Evolutionary conservation across 2,888 invertebrate species (phyloP), one percentile per base, ranked within the genome.

Genomic region (Drosophila birchii): DNA sequence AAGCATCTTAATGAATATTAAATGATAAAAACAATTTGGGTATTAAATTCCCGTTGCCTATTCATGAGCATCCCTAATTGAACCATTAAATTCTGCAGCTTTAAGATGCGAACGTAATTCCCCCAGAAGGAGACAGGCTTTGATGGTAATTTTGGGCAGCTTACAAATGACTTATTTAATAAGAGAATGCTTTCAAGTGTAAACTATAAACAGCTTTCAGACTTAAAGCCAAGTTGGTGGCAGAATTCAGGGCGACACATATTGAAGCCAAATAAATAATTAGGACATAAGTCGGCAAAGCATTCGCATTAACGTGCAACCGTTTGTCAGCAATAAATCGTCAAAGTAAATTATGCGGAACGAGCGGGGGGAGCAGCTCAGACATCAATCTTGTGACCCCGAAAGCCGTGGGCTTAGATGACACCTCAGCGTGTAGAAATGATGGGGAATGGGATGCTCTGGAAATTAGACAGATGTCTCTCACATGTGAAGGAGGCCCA

Each of bases 311-410:
- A 62, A 45, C 72, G 41, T 34, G 68, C 72, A 67, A 39, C 36
- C 41, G 58, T 78, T 73, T 73, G 73, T 62, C 47, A 44, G 78
- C 74, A 60, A 86, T 86, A 83, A 83, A 86, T 82, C 70, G 66
- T 45, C 39, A 59, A 32, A 58, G 51, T 55, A 63, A 69, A 78
- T 83, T 72, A 67, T 86, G 72, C 72, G 78, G 64, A 68, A 59
- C 47, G 23, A 49, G 34, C 51, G 9, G 16, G 34, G 34, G 43
- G 16, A 38, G 39, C 56, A 34, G 34, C 56, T 43, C 18, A 39
- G 47, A 43, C 88, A 83, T 83, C 86, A 80, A 88, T 88, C 81
- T 81, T 71, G 56, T 20, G 26, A 47, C 49, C 34, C 23, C 14
- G 18, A 11, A 18, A 51, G 16, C n/a, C 43, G 34, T 20, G 43